Conservation (phyloP, 2,888 invertebrate species). For the Sarcophaga rosellei region DNA sequence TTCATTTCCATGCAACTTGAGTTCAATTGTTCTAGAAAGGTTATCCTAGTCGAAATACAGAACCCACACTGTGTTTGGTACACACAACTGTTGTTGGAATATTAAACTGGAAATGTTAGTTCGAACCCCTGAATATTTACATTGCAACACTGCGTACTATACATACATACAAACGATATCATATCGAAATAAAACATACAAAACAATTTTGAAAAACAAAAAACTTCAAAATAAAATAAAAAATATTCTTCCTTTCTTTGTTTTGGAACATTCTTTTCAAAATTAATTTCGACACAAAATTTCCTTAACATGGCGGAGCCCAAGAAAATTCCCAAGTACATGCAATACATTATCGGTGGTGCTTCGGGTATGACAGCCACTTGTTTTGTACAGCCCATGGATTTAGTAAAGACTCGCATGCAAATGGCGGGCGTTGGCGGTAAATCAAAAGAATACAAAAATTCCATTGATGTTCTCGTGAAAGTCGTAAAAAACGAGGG, state of each 20-base stretch:
- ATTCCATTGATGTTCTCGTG: constrained; percentile 89
- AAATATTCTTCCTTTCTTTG: neutral
- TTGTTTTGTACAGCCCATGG: constrained; percentile 96
- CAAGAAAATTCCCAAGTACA: constrained; percentile 72
- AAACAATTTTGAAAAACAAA: too few relatives aligned
- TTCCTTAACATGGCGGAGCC: constrained; percentile 39
- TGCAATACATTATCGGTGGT: constrained; percentile 92
- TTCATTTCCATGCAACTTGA: too few relatives aligned
- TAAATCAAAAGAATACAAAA: constrained; percentile 85
- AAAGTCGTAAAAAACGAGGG: constrained; percentile 93
- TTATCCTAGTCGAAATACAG: too few relatives aligned
- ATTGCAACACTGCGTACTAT: too few relatives aligned
- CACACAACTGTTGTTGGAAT: too few relatives aligned
- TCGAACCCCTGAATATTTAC: too few relatives aligned
- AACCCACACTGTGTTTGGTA: too few relatives aligned
- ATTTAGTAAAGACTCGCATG: constrained; percentile 98
- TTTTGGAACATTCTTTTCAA: neutral
- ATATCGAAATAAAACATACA: too few relatives aligned
- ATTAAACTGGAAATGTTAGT: too few relatives aligned
- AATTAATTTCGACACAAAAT: neutral
- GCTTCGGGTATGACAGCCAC: constrained; percentile 96
- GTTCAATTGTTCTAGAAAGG: too few relatives aligned
- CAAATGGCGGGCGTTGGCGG: constrained; percentile 86
- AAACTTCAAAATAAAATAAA: neutral
- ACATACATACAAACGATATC: too few relatives aligned